Percentiles rank a stretch among this genome's conserved stretches.
Conservation (phyloP, 2,888 invertebrate genomes). For the Sinohyriopsis cumingii region DNA sequence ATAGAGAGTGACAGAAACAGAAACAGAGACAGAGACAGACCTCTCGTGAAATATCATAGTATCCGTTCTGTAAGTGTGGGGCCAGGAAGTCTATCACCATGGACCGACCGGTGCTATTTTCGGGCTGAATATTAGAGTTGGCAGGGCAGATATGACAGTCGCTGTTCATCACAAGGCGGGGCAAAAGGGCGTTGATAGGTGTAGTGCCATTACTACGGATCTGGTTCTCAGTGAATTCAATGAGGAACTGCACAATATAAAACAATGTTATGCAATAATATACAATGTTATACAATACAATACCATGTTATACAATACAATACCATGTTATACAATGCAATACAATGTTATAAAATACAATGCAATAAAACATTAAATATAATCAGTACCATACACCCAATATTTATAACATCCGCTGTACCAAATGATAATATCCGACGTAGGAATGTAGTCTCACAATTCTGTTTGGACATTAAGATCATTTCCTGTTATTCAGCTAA, state of each 20-base stretch:
- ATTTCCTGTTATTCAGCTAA: too few relatives aligned
- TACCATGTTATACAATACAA: too few relatives aligned
- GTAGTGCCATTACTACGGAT: slow-evolving; percentile 28
- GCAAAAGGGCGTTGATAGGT: slow-evolving; percentile 39
- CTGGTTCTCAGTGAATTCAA: slow-evolving; percentile 34
- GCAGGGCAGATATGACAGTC: slow-evolving; percentile 10
- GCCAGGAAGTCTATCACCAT: slow-evolving; percentile 43
- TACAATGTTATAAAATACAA: too few relatives aligned
- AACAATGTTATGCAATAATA: neutral
- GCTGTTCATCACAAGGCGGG: slow-evolving; percentile 34
- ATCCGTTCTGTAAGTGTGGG: slow-evolving; percentile 35
- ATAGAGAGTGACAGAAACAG: neutral
- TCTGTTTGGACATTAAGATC: too few relatives aligned
- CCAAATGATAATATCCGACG: too few relatives aligned
- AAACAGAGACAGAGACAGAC: slow-evolving; percentile 9
- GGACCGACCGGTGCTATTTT: slow-evolving; percentile 27
- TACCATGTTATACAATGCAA: too few relatives aligned
- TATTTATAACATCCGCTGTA: too few relatives aligned
- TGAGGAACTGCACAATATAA: slow-evolving; percentile 27
- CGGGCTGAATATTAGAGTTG: slow-evolving; percentile 25
- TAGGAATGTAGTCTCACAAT: too few relatives aligned
- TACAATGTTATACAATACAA: too few relatives aligned
- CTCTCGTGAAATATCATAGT: slow-evolving; percentile 32
- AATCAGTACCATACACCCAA: neutral
- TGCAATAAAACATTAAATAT: too few relatives aligned